Percentiles rank a stretch among this genome's conserved stretches.
Conservation (phyloP, 2,888 invertebrate species). For the Patella caerulea region DNA sequence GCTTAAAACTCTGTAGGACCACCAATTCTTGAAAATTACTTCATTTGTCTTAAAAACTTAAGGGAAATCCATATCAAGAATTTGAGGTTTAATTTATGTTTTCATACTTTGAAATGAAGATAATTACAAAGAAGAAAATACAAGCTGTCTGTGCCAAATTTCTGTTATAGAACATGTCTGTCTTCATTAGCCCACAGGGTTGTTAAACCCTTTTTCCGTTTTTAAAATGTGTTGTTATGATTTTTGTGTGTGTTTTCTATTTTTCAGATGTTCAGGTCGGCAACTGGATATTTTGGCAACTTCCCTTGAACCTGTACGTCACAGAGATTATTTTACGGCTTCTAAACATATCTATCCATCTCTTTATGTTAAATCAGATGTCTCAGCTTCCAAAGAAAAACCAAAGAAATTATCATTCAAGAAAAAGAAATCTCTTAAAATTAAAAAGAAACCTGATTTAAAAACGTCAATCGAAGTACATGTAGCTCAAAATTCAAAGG, state of each 20-base stretch:
- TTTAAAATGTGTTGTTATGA: slow-evolving; percentile 1
- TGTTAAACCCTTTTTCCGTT: background rate
- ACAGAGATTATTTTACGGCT: slow-evolving; percentile 61
- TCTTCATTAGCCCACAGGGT: background rate
- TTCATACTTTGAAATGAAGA: too few relatives aligned
- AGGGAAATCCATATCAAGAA: too few relatives aligned
- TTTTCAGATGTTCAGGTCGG: slow-evolving; percentile 52
- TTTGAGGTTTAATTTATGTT: too few relatives aligned
- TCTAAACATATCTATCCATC: slow-evolving; percentile 54
- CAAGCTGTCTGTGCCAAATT: background rate
- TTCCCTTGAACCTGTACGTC: slow-evolving; percentile 64
- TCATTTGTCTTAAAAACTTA: too few relatives aligned
- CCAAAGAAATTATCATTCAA: background rate
- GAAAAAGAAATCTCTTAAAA: background rate
- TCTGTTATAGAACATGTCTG: background rate
- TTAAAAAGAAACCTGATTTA: background rate
- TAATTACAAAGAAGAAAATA: too few relatives aligned
- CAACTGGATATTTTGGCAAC: slow-evolving; percentile 66
- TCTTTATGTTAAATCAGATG: slow-evolving; percentile 41
- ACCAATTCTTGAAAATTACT: too few relatives aligned
- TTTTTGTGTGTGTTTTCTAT: slow-evolving; percentile 14
- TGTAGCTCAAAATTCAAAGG: background rate
- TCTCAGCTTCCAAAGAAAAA: background rate
- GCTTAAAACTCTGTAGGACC: too few relatives aligned
- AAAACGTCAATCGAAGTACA: background rate